phyloP scores from a whole-genome alignment of 2,113 vertebrate genomes.

The Elephantulus edwardii region DNA sequence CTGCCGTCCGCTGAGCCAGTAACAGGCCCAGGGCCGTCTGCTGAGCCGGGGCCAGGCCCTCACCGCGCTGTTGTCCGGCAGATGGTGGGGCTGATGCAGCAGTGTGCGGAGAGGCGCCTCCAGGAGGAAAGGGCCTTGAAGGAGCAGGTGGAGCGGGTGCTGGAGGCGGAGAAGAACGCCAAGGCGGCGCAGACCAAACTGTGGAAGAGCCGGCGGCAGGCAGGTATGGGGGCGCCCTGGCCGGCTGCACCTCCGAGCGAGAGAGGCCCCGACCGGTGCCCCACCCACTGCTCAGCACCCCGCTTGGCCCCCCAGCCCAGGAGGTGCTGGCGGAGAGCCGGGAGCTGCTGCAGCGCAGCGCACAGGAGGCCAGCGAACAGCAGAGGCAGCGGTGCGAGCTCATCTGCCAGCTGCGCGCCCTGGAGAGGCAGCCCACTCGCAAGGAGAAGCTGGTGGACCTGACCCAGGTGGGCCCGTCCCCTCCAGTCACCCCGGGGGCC shows the following conservation, averaged over 20 bases:
- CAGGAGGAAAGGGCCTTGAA: conserved; percentile 87
- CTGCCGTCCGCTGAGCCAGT: no score
- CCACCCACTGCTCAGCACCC: neutral
- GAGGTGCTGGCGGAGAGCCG: conserved; percentile 88
- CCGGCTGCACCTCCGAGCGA: no score
- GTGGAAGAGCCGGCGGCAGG: conserved; percentile 87
- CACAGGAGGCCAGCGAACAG: conserved; percentile 86
- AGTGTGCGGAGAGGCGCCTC: conserved; percentile 83
- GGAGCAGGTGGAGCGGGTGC: conserved; percentile 89
- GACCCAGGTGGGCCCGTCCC: conserved; percentile 86
- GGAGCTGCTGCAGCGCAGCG: conserved; percentile 84
- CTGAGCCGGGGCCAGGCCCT: neutral
- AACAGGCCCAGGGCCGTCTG: no score
- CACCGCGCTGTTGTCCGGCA: conserved; percentile 68
- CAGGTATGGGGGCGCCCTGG: conserved; percentile 81
- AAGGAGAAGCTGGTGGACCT: conserved; percentile 88
- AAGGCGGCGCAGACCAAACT: conserved; percentile 87
- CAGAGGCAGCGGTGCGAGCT: conserved; percentile 85
- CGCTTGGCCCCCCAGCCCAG: conserved; percentile 83
- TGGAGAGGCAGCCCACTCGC: conserved; percentile 83
- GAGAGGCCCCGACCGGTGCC: no score
- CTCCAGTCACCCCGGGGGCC: accelerated
- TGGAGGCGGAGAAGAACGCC: conserved; percentile 89
- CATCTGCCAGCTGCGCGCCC: conserved; percentile 86
- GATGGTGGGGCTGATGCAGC: conserved; percentile 86